Base-by-base conservation (phyloP, 2,797 vertebrate species). In the Phrynocephalus guinanensis region DNA sequence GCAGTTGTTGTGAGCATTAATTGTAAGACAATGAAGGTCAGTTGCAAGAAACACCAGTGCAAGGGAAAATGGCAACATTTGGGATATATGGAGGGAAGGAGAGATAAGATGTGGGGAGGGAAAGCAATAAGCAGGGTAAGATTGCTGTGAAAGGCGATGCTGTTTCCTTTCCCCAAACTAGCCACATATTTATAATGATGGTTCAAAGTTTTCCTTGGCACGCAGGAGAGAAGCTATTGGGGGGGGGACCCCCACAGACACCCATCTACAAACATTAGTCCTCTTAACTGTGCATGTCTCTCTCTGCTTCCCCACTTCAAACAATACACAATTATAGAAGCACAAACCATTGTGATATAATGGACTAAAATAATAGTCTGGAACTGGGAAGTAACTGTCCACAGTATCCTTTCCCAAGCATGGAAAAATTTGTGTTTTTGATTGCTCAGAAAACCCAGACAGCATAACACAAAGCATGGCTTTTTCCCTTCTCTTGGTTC, bases 51-150 rank as follows among this genome's bases (percentile, higher is more conserved):
- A 83, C 70, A 70, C 68, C 6, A 11, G 24, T 16, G n/a, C 44
- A 76, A 56, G 80, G n/a, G 38, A 71, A 52, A 81, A 68, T 10
- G 22, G 87, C 60, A 85, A 88, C 83, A 85, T 73, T 50, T 75
- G 44, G 70, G 67, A 84, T 73, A 28, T 33, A 66, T 52, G 28
- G 72, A 68, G 30, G 4, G 30, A 28, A 30, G 78, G 52, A 75
- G 71, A 84, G 83, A 85, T 88, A 88, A 88, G 56, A 10, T 4
- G 8, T n/a, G 38, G 56, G 22, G 24, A 52, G 3, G 52, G 22
- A 68, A 11, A 71, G 44, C 26, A 56, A 78, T 30, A 78, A 16
- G 18, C 9, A 76, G 76, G 81, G 13, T 20, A 26, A 84, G 50
- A 50, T 84, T 22, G 0, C 28, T 30, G n/a, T 66, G 70, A 75